Evolutionary conservation across 1,140 invertebrate species (phyloP).

Genomic region (Brachionus plicatilis): DNA sequence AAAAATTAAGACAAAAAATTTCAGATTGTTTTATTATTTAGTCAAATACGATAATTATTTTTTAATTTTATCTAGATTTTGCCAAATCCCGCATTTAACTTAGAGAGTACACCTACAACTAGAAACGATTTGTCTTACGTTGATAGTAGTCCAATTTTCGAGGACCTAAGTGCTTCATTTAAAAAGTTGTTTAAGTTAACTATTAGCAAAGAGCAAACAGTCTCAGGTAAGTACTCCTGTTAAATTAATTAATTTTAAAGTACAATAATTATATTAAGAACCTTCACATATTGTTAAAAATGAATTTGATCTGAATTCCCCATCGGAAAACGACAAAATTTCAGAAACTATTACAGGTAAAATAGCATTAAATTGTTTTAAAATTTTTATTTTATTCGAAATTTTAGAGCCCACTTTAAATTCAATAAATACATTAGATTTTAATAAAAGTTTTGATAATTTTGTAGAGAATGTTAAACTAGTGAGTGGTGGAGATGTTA

Average conservation of each 20-base stretch:
- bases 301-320: background rate
- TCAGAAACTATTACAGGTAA: background rate
- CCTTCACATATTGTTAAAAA: background rate
- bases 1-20: no score
- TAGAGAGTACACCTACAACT: background rate
- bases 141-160: slow-evolving; percentile 45
- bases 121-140: slow-evolving; percentile 43
- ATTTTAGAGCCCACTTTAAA: slow-evolving; percentile 25
- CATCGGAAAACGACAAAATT: background rate
- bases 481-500: slow-evolving; percentile 41
- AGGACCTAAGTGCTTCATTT: slow-evolving; percentile 53
- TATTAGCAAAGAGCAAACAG: slow-evolving; percentile 46
- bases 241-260: background rate
- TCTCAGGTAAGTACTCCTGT: background rate
- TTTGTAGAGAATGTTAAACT: slow-evolving; percentile 42
- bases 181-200: slow-evolving; percentile 52
- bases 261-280: background rate
- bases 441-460: slow-evolving; percentile 40
- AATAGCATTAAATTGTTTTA: no score
- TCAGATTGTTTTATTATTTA: no score
- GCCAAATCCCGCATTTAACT: background rate
- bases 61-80: background rate
- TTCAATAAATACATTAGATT: slow-evolving; percentile 32
- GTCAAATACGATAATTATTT: no score
- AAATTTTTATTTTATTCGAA: background rate